A percentile compares a stretch with the other conserved stretches of the same genome.
phyloP scores from a whole-genome alignment of 1,140 invertebrate species.

The Mya arenaria region DNA sequence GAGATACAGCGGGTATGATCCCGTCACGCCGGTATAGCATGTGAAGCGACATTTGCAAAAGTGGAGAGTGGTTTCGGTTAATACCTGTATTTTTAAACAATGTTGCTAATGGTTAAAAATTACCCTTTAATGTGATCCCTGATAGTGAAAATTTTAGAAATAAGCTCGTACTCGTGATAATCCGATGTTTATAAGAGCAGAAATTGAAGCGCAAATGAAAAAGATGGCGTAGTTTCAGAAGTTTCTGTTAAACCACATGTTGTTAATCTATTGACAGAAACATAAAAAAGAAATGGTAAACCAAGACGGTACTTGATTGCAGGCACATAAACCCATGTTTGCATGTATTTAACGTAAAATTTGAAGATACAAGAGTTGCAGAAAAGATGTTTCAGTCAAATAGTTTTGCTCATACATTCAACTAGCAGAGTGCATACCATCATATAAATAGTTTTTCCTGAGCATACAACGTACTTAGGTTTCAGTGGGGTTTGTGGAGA shows the following conservation, averaged over 20 bases:
- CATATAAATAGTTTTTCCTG: constrained; percentile 33
- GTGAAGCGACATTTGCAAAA: neutral
- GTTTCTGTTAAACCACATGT: constrained; percentile 21
- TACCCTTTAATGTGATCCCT: constrained; percentile 39
- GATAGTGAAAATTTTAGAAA: neutral
- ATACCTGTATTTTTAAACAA: constrained; percentile 21
- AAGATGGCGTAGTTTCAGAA: constrained; percentile 27
- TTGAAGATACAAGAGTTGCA: constrained; percentile 29
- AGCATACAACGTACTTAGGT: constrained; percentile 17
- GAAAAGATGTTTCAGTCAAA: constrained; percentile 12
- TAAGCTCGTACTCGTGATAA: constrained; percentile 44
- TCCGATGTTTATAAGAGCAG: constrained; percentile 4
- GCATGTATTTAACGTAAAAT: too few species aligned
- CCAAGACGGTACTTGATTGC: too few species aligned
- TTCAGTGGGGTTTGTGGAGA: constrained; percentile 4
- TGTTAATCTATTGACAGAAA: constrained; percentile 46
- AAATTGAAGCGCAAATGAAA: constrained; percentile 11
- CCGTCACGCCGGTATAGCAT: too few species aligned
- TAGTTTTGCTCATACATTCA: constrained; percentile 30
- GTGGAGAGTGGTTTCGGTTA: constrained; percentile 13
- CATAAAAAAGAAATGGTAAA: constrained; percentile 24
- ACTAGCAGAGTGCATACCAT: constrained; percentile 47
- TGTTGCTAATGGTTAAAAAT: constrained; percentile 31
- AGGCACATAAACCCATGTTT: too few species aligned
- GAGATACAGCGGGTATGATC: too few species aligned